Percentiles rank a stretch among this genome's conserved stretches.
Evolutionary conservation across 1,140 invertebrate species (phyloP).

Genomic region (Gryllus bimaculatus): DNA sequence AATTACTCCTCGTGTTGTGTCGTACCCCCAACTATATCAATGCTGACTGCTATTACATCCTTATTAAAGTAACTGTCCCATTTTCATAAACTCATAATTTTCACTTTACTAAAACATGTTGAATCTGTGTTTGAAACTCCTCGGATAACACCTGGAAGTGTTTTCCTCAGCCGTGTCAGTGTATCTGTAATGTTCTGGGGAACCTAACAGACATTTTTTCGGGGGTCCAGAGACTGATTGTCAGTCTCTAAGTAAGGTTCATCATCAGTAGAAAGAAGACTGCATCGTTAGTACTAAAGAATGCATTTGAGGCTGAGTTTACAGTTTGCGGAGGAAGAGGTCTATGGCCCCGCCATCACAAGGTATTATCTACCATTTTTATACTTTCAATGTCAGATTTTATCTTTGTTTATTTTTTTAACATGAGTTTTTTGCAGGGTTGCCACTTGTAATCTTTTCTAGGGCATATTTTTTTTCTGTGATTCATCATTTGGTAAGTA

Average conservation of each 20-base stretch:
- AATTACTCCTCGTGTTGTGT: background rate
- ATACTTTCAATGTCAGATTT: conserved; percentile 25
- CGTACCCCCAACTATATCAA: background rate
- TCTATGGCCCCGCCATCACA: conserved; percentile 23
- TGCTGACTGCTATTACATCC: background rate
- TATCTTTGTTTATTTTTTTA: conserved; percentile 21
- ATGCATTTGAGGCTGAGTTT: conserved; percentile 26
- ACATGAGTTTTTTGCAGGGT: conserved; percentile 22
- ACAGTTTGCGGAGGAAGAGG: conserved; percentile 23
- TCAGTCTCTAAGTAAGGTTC: conserved; percentile 19
- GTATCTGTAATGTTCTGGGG: conserved; percentile 16
- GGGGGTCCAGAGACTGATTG: conserved; percentile 17
- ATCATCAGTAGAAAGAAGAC: conserved; percentile 23
- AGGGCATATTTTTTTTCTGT: conserved; percentile 13
- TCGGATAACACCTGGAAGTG: conserved; percentile 7
- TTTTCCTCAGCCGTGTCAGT: conserved; percentile 11
- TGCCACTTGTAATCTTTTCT: conserved; percentile 22
- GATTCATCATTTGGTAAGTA: conserved; percentile 20
- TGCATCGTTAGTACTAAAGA: conserved; percentile 24
- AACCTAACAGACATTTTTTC: conserved; percentile 15
- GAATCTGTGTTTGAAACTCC: conserved; percentile 11
- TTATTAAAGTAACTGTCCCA: background rate
- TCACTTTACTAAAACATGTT: conserved; percentile 5
- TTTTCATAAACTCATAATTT: background rate
- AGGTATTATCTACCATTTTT: conserved; percentile 38